Percentiles rank a stretch among this genome's conserved stretches.
phyloP scores from a whole-genome alignment of 2,888 invertebrate genomes.

The Spisula solida region DNA sequence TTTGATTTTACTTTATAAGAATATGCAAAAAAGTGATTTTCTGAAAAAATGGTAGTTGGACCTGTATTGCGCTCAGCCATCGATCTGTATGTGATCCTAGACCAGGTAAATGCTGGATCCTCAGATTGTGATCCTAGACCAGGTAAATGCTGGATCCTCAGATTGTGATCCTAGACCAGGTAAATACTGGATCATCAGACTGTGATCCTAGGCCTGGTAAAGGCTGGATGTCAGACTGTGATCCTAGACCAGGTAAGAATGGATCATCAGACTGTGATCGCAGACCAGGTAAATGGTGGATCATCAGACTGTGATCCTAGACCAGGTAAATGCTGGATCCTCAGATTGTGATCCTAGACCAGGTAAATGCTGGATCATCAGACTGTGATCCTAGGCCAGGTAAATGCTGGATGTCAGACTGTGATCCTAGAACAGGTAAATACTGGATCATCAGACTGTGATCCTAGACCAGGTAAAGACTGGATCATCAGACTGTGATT shows the following conservation, averaged over 20 bases:
- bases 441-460: slow-evolving; percentile 82
- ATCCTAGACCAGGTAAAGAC: slow-evolving; percentile 81
- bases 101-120: slow-evolving; percentile 83
- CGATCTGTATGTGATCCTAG: not conserved
- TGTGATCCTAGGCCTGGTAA: slow-evolving; percentile 83
- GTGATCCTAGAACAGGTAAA: slow-evolving; percentile 82
- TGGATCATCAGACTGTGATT: slow-evolving; percentile 82
- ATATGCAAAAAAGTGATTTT: too few species aligned
- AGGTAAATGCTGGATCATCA: slow-evolving; percentile 84
- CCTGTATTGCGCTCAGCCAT: too few species aligned
- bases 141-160: slow-evolving; percentile 86
- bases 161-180: slow-evolving; percentile 83
- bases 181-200: slow-evolving; percentile 79
- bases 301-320: slow-evolving; percentile 82
- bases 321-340: slow-evolving; percentile 79
- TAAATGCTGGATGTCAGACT: slow-evolving; percentile 81
- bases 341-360: not conserved
- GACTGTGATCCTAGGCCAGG: slow-evolving; percentile 83
- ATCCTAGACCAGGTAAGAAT: slow-evolving; percentile 76
- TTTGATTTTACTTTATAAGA: too few species aligned
- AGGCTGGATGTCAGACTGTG: not conserved
- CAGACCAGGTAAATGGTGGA: slow-evolving; percentile 85
- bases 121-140: slow-evolving; percentile 82
- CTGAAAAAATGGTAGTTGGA: too few species aligned
- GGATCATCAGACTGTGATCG: slow-evolving; percentile 83